phyloP scores from a whole-genome alignment of 2,888 invertebrate species.

The Protonemura montana region DNA sequence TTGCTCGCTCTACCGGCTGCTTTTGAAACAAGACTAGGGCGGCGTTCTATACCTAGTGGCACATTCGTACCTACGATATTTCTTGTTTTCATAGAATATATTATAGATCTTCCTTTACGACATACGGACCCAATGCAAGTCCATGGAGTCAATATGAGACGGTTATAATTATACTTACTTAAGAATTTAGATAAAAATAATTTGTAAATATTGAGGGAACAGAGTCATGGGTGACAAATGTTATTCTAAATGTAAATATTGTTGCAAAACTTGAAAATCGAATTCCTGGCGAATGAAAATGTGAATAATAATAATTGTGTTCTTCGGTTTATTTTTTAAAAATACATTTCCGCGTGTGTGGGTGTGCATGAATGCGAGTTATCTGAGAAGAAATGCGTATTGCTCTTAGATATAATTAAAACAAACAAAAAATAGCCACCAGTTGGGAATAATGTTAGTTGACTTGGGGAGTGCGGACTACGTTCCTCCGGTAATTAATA shows the following conservation, averaged over 20 bases:
- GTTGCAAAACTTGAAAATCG: conserved; percentile 58
- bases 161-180: conserved; percentile 20
- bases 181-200: conserved; percentile 23
- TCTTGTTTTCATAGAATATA: conserved; percentile 17
- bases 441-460: conserved; percentile 46
- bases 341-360: conserved; percentile 49
- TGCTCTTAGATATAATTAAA: conserved; percentile 48
- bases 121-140: conserved; percentile 20
- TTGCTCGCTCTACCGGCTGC: background rate
- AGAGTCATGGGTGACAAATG: conserved; percentile 48
- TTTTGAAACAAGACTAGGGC: background rate
- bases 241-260: conserved; percentile 68
- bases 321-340: conserved; percentile 49
- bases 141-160: background rate
- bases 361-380: conserved; percentile 46
- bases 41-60: background rate
- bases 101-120: conserved; percentile 35
- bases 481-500: conserved; percentile 57
- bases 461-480: conserved; percentile 59
- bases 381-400: conserved; percentile 46
- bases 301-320: conserved; percentile 47
- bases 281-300: conserved; percentile 51
- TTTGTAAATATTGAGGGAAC: conserved; percentile 29
- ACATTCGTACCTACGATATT: background rate
- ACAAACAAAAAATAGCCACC: conserved; percentile 41